Evolutionary conservation across 2,888 invertebrate species (phyloP), one percentile per base, ranked within the genome.

Genomic region (Vesta saturnalis): DNA sequence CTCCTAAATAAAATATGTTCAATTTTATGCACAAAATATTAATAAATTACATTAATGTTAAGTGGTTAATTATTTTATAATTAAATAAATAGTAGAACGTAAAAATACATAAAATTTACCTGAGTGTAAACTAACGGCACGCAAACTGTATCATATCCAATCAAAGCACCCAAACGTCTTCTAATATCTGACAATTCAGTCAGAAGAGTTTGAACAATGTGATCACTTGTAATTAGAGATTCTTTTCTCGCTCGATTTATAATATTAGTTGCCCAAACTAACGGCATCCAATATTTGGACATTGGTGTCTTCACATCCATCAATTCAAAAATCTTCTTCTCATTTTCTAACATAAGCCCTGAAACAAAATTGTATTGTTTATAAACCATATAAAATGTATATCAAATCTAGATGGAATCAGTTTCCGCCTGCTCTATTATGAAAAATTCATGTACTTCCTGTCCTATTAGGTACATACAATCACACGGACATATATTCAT

Each of bases 201-300:
- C 63, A 96, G 86, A 71, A 97, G 88, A 1, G 96, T 96, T 84
- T 96, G 95, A 8, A 97, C 94, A 72, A 97, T 94, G 77, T 96
- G 96, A 83, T 97, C 97, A 76, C 93, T 94, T 56, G 90, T 89
- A 74, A 95, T 95, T 64, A 94, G 85, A 0, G 92, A 91, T 77
- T 96, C 95, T 79, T 93, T 93, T 68, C 95, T 86, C 2, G 95
- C 95, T 65, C 95, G 87, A 83, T 95, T 94, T 74, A 96, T 94
- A 72, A 96, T 94, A 82, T 95, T 95, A 3, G 95, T 94, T 47
- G 95, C 95, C 96, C 96, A 96, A 14, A 95, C 94, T 60, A 95
- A 85, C 0, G 96, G 96, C 93, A 96, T 94, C 95, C 95, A 96
- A 82, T 95, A 96, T 85, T 92, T 92, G 12, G 94, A 93, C 93